Conservation (phyloP, 2,797 vertebrate genomes). For the Alfaro cultratus region DNA sequence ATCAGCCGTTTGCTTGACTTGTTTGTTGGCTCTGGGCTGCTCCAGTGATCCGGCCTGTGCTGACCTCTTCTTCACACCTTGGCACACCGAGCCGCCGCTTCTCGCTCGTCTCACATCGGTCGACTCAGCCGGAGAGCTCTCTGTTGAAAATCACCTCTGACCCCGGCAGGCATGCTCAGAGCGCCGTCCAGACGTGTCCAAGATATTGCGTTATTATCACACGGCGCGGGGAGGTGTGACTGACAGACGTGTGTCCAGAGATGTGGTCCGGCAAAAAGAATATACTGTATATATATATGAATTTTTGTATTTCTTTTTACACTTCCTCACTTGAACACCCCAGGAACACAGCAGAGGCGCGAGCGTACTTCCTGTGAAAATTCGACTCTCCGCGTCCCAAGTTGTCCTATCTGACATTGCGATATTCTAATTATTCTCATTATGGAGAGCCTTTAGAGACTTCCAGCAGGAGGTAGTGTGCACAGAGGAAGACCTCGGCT, state of each 20-base stretch:
- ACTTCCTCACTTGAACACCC: slow-evolving; percentile 1
- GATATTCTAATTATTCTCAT: slow-evolving; percentile 68
- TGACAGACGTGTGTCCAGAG: not conserved
- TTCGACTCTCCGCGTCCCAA: not conserved
- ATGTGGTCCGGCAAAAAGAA: not conserved
- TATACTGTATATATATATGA: not conserved
- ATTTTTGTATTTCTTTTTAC: slow-evolving; percentile 12
- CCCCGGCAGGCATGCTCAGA: slow-evolving; percentile 15
- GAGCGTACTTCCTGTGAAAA: slow-evolving; percentile 7
- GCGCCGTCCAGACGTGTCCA: slow-evolving; percentile 15
- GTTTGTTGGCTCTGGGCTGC: slow-evolving; percentile 39
- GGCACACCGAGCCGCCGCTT: slow-evolving; percentile 33
- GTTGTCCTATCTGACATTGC: slow-evolving; percentile 52
- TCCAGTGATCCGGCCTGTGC: slow-evolving; percentile 44
- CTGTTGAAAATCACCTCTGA: slow-evolving; percentile 24
- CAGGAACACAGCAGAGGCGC: slow-evolving; percentile 18
- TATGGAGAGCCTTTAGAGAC: slow-evolving; percentile 48
- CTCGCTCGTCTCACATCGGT: slow-evolving; percentile 26
- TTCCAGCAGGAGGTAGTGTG: slow-evolving; percentile 29
- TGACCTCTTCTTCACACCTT: slow-evolving; percentile 41
- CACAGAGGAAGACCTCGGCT: slow-evolving; percentile 31
- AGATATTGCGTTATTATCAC: slow-evolving; percentile 8
- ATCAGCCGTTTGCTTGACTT: slow-evolving; percentile 51
- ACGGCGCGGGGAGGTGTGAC: slow-evolving; percentile 1
- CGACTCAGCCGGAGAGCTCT: slow-evolving; percentile 15